Percentiles rank a stretch among this genome's conserved stretches.
Evolutionary conservation across 2,888 invertebrate genomes (phyloP).

Genomic region (Callimorpha dominula): DNA sequence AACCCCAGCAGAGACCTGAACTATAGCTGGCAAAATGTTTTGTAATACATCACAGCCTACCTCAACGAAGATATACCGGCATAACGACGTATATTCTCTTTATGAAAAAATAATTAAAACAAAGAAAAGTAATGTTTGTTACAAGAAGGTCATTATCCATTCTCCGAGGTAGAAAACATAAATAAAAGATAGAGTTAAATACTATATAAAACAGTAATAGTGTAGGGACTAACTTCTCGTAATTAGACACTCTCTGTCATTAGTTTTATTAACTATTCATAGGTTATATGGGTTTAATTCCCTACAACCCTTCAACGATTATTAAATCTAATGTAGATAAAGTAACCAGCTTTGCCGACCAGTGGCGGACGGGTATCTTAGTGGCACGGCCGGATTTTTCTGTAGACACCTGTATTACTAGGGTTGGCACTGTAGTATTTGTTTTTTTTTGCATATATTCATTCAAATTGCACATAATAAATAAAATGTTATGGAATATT

Average conservation of each 20-base stretch:
- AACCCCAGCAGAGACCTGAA: too few relatives aligned
- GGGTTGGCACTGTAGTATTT: conserved; percentile 39
- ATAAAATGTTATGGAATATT: neutral
- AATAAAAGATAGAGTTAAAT: neutral
- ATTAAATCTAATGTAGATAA: conserved; percentile 48
- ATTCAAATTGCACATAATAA: neutral
- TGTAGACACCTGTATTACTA: conserved; percentile 49
- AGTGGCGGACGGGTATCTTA: conserved; percentile 48
- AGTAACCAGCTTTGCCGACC: conserved; percentile 26
- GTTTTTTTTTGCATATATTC: neutral
- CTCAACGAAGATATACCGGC: too few relatives aligned
- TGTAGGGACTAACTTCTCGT: too few relatives aligned
- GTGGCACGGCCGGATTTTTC: conserved; percentile 59
- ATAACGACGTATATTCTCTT: too few relatives aligned
- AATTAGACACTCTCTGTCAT: conserved; percentile 19
- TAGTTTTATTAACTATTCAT: conserved; percentile 47
- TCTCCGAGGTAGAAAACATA: neutral
- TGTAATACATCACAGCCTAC: too few relatives aligned
- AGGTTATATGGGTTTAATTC: conserved; percentile 33
- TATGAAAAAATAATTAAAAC: too few relatives aligned
- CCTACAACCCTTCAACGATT: conserved; percentile 34
- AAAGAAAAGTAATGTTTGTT: neutral
- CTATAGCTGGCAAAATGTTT: too few relatives aligned
- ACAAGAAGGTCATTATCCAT: neutral
- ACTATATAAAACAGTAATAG: too few relatives aligned